These are phyloP conservation scores for Triplophysa dalaica DNA, from an alignment of 2,113 vertebrate species.

Conservation along the genomic window DNA sequence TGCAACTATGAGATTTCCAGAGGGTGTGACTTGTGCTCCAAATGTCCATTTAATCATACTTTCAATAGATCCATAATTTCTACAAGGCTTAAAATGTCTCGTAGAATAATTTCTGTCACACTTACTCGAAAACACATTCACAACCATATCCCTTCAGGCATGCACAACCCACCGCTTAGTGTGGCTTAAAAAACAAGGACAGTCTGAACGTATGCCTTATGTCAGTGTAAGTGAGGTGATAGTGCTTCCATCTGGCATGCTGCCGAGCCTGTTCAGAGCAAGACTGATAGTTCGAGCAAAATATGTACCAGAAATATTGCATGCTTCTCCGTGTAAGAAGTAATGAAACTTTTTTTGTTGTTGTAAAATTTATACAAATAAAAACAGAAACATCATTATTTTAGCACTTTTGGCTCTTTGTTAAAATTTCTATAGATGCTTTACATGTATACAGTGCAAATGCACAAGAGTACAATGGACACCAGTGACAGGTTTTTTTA, in stretches of 20 bases:
- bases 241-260: slow-evolving; percentile 28
- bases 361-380: background rate
- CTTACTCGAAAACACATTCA: background rate
- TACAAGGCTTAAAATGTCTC: background rate
- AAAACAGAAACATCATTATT: slow-evolving; percentile 5
- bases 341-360: background rate
- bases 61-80: background rate
- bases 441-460: slow-evolving; percentile 67
- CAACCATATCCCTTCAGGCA: background rate
- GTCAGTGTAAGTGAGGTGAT: slow-evolving; percentile 8
- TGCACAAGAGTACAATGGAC: slow-evolving; percentile 70
- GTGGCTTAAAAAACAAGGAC: slow-evolving; percentile 28
- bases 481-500: slow-evolving; percentile 62
- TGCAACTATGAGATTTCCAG: background rate
- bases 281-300: slow-evolving; percentile 22
- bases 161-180: background rate
- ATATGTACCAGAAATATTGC: background rate
- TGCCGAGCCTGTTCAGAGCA: slow-evolving; percentile 21
- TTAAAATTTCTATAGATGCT: slow-evolving; percentile 47
- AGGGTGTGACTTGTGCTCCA: background rate
- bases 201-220: slow-evolving; percentile 25
- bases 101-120: background rate
- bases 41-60: background rate
- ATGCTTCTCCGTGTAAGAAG: background rate
- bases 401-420: slow-evolving; percentile 49